phyloP scores from a whole-genome alignment of 2,888 invertebrate genomes.

The Phengaris arion region DNA sequence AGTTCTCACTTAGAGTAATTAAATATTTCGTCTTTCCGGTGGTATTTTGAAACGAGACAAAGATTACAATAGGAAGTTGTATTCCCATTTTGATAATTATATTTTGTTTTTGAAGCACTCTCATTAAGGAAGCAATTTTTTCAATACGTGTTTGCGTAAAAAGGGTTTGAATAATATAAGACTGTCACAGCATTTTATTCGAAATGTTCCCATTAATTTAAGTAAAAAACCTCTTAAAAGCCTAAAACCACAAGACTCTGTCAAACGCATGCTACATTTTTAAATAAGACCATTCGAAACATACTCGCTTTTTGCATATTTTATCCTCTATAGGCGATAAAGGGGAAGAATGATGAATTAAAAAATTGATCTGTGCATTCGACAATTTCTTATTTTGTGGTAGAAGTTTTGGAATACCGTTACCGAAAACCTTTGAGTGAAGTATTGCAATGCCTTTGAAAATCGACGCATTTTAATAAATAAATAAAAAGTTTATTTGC shows the following conservation, averaged over 20 bases:
- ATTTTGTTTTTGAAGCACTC: too few relatives aligned
- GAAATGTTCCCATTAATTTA: conserved; percentile 49
- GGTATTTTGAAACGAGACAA: too few relatives aligned
- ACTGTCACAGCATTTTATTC: neutral
- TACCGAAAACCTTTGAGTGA: too few relatives aligned
- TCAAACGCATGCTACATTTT: conserved; percentile 64
- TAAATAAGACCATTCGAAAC: conserved; percentile 48
- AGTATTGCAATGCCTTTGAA: neutral
- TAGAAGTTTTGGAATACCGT: neutral
- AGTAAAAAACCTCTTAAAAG: conserved; percentile 47
- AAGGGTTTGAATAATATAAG: too few relatives aligned
- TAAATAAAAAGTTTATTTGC: too few relatives aligned
- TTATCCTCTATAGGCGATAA: conserved; percentile 63
- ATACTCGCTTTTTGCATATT: conserved; percentile 62
- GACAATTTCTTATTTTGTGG: conserved; percentile 12
- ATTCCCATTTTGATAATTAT: too few relatives aligned
- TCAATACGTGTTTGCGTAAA: too few relatives aligned
- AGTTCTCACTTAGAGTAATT: too few relatives aligned
- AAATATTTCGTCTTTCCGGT: too few relatives aligned
- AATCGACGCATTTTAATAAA: neutral
- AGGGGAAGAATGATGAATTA: conserved; percentile 46
- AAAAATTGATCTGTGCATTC: conserved; percentile 24
- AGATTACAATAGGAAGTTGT: too few relatives aligned
- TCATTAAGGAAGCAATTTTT: too few relatives aligned
- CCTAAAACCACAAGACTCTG: conserved; percentile 43